Evolutionary conservation across 2,113 vertebrate genomes (phyloP).

Genomic region (Lophotis ruficrista): DNA sequence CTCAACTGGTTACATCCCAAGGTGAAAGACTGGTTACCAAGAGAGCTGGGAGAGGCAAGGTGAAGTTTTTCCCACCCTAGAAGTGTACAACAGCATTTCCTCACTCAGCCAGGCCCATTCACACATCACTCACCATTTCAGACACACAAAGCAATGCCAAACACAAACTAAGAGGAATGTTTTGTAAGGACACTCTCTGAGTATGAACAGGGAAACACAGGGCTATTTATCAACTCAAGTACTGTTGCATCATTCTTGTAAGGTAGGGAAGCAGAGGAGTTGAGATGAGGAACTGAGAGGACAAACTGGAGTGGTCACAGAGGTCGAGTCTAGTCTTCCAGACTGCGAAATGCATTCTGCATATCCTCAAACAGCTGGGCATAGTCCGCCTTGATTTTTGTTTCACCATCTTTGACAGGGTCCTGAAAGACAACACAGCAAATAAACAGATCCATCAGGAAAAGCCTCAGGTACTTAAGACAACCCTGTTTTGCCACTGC

Average conservation of each 20-base stretch:
- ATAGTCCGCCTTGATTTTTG: slow-evolving; percentile 93
- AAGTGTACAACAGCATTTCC: slow-evolving; percentile 64
- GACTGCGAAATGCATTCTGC: slow-evolving; percentile 95
- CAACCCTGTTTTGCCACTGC: background rate
- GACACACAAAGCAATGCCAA: slow-evolving; percentile 39
- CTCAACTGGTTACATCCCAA: background rate
- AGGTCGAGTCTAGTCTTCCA: slow-evolving; percentile 86
- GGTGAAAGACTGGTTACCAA: background rate
- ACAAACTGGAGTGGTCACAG: slow-evolving; percentile 47
- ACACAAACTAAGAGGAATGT: slow-evolving; percentile 77
- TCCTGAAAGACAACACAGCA: slow-evolving; percentile 77
- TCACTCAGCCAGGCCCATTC: slow-evolving; percentile 35
- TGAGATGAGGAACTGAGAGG: slow-evolving; percentile 75
- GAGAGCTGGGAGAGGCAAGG: slow-evolving; percentile 15
- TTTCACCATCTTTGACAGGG: slow-evolving; percentile 93
- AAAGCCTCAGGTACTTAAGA: background rate
- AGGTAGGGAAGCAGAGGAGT: slow-evolving; percentile 69
- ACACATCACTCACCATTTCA: slow-evolving; percentile 53
- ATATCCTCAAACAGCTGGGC: slow-evolving; percentile 95
- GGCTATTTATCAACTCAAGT: slow-evolving; percentile 68
- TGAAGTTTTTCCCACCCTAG: slow-evolving; percentile 21
- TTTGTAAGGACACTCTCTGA: slow-evolving; percentile 64
- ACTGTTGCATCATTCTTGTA: slow-evolving; percentile 72
- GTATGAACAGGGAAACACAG: slow-evolving; percentile 60
- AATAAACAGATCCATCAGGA: background rate